Conservation (phyloP, 1,140 invertebrate genomes). For the Marisa cornuarietis region DNA sequence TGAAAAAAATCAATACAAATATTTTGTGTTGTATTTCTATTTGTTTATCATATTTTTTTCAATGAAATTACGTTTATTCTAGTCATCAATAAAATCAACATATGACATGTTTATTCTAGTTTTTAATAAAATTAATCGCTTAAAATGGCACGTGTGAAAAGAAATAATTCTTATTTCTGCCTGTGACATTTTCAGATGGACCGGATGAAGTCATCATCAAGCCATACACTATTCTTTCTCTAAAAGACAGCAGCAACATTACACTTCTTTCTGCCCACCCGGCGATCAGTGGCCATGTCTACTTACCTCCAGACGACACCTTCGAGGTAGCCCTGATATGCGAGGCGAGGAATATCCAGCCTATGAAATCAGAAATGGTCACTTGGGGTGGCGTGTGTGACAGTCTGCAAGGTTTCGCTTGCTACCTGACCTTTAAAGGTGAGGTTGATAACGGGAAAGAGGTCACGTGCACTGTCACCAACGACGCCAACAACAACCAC, state of each 20-base stretch:
- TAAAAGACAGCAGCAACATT: neutral
- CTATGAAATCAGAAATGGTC: neutral
- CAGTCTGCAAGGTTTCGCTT: neutral
- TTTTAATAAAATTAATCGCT: neutral
- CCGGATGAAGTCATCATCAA: neutral
- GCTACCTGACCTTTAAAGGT: neutral
- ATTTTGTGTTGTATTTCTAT: too few relatives aligned
- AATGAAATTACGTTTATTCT: too few relatives aligned
- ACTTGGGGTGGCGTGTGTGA: neutral
- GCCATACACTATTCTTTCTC: neutral
- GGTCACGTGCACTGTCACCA: conserved; percentile 8
- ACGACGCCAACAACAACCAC: neutral
- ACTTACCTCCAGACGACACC: neutral
- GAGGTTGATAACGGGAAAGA: neutral
- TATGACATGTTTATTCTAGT: neutral
- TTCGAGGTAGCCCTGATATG: neutral
- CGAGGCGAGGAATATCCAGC: neutral
- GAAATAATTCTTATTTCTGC: neutral
- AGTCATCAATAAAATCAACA: too few relatives aligned
- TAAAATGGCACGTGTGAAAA: neutral
- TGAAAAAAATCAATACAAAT: too few relatives aligned
- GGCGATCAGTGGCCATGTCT: neutral
- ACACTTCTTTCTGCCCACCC: neutral
- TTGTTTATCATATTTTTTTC: too few relatives aligned
- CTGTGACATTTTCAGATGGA: neutral